Conservation (phyloP, 2,888 invertebrate genomes). For the Sabatieria punctata region DNA sequence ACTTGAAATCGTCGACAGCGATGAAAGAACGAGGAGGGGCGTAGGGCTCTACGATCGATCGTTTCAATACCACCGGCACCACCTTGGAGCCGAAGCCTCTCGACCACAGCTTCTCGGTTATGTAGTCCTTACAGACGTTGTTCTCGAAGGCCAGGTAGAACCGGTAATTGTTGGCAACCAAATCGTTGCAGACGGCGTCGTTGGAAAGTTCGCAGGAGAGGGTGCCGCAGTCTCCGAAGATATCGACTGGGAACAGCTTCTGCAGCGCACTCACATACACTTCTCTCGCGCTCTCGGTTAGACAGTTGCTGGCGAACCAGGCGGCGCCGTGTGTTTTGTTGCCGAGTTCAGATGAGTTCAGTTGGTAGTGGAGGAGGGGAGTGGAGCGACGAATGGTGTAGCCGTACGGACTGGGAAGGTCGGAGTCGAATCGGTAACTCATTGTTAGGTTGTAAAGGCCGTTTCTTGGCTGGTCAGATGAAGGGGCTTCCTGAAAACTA, state of each 20-base stretch:
- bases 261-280: background rate
- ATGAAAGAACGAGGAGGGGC: slow-evolving; percentile 28
- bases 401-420: too few species aligned
- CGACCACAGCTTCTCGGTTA: slow-evolving; percentile 12
- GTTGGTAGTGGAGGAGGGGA: too few species aligned
- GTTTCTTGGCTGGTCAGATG: too few species aligned
- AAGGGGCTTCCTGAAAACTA: too few species aligned
- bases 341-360: too few species aligned
- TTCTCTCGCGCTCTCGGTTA: background rate
- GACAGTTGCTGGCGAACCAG: slow-evolving; percentile 4
- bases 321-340: too few species aligned
- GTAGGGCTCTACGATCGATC: background rate
- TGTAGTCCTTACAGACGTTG: slow-evolving; percentile 7
- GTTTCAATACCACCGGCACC: slow-evolving; percentile 23
- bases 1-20: slow-evolving; percentile 32
- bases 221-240: background rate
- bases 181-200: too few species aligned
- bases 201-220: background rate
- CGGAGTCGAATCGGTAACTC: too few species aligned
- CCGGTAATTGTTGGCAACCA: slow-evolving; percentile 22
- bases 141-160: too few species aligned
- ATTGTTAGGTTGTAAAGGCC: too few species aligned
- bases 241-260: background rate
- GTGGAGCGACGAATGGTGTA: too few species aligned
- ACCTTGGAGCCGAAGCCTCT: slow-evolving; percentile 20